These are phyloP conservation scores for Erpetoichthys calabaricus DNA, from an alignment of 2,797 vertebrate species.

Conservation along the genomic window DNA sequence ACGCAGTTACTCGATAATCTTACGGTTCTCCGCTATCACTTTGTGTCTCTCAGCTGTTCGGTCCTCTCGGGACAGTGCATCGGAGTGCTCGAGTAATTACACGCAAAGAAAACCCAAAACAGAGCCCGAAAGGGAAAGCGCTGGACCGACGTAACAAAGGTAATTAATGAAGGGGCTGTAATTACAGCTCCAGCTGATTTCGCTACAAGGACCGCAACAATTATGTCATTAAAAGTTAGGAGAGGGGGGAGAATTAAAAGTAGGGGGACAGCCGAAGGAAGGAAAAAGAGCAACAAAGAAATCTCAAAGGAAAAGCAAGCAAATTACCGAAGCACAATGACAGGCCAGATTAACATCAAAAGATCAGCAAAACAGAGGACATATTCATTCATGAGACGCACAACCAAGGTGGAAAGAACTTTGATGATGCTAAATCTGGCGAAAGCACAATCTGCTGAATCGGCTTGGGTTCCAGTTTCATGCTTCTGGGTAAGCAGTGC, in stretches of 20 bases:
- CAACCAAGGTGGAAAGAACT: conserved; percentile 67
- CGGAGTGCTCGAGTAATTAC: too few relatives aligned
- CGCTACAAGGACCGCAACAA: conserved; percentile 56
- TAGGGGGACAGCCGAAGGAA: conserved; percentile 32
- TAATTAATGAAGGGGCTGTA: conserved; percentile 45
- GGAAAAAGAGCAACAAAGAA: conserved; percentile 42
- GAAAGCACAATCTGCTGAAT: conserved; percentile 72
- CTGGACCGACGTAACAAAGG: conserved; percentile 35
- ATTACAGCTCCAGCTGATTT: conserved; percentile 37
- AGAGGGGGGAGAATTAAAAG: conserved; percentile 26
- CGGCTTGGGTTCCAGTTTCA: conserved; percentile 66
- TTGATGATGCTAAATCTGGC: conserved; percentile 75
- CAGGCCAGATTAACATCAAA: conserved; percentile 67
- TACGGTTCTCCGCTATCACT: too few relatives aligned
- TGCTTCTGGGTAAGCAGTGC: conserved; percentile 45
- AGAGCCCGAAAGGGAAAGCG: conserved; percentile 20
- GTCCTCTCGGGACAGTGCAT: too few relatives aligned
- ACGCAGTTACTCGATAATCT: too few relatives aligned
- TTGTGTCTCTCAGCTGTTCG: too few relatives aligned
- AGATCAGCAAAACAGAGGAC: conserved; percentile 58
- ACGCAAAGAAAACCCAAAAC: too few relatives aligned
- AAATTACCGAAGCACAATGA: conserved; percentile 50
- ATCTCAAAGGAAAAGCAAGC: conserved; percentile 52
- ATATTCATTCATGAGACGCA: conserved; percentile 53
- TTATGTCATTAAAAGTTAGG: conserved; percentile 53